phyloP scores from a whole-genome alignment of 2,888 invertebrate species.

The Polyploca ridens region DNA sequence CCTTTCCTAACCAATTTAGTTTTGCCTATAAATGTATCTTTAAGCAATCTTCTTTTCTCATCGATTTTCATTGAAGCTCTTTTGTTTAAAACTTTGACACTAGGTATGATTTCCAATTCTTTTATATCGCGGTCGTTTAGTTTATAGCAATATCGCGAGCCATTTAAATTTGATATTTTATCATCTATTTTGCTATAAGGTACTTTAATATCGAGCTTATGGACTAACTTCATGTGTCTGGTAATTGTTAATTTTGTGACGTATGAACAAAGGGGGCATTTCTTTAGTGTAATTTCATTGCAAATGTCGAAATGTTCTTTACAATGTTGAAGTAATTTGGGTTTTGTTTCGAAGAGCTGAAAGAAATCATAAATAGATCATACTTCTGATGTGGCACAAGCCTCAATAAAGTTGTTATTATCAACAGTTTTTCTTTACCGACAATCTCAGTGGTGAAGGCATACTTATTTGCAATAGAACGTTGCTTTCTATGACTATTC shows the following conservation, averaged over 20 bases:
- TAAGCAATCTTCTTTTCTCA: constrained; percentile 44
- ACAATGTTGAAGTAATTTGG: constrained; percentile 59
- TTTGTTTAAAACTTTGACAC: constrained; percentile 62
- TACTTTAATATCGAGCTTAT: constrained; percentile 47
- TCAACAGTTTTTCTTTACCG: too few species aligned
- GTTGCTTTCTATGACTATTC: too few species aligned
- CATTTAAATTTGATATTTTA: constrained; percentile 34
- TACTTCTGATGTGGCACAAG: too few species aligned
- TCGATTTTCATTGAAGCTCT: constrained; percentile 57
- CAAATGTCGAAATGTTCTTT: constrained; percentile 65
- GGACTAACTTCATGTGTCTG: constrained; percentile 48
- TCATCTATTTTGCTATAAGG: constrained; percentile 46
- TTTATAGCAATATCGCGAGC: constrained; percentile 57
- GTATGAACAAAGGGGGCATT: constrained; percentile 66
- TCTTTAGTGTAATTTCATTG: constrained; percentile 56
- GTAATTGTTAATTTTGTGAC: constrained; percentile 48
- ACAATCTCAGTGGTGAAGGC: too few species aligned
- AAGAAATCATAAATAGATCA: too few species aligned
- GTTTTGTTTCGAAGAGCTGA: constrained; percentile 66
- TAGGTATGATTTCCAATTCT: constrained; percentile 66
- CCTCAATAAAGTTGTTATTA: too few species aligned
- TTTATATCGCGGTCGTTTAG: constrained; percentile 38
- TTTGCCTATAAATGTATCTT: constrained; percentile 48
- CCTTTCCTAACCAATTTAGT: constrained; percentile 63
- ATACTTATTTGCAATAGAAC: too few species aligned